phyloP scores from a whole-genome alignment of 2,888 invertebrate species.

The Antitype chi region DNA sequence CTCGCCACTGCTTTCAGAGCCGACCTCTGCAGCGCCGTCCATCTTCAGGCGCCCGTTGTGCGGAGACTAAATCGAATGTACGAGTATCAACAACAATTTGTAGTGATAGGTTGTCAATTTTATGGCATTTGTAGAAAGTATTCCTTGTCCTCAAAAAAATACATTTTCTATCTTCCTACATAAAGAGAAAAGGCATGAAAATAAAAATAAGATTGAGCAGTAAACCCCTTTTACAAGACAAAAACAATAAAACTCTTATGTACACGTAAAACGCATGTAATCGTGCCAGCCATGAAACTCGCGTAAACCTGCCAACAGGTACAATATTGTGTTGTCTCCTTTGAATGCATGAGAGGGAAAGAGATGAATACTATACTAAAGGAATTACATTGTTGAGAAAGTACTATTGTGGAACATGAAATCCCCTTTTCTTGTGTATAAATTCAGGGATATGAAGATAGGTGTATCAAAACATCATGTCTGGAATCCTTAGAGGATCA shows the following conservation, averaged over 20 bases:
- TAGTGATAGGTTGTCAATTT: background rate
- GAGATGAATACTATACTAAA: constrained; percentile 13
- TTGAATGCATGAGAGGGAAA: constrained; percentile 26
- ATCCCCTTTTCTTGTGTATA: constrained; percentile 26
- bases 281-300: constrained; percentile 54
- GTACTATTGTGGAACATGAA: constrained; percentile 17
- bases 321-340: constrained; percentile 28
- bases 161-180: constrained; percentile 9
- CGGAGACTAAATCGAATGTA: no score
- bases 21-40: no score
- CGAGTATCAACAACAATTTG: background rate
- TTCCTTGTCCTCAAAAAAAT: background rate
- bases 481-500: constrained; percentile 11
- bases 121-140: constrained; percentile 9
- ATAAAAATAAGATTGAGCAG: constrained; percentile 56
- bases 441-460: constrained; percentile 14
- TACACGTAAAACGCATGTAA: constrained; percentile 60
- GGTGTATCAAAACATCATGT: constrained; percentile 4
- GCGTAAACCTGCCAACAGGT: constrained; percentile 58
- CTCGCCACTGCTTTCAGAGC: no score
- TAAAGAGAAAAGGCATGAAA: constrained; percentile 33
- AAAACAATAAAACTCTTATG: constrained; percentile 58
- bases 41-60: no score
- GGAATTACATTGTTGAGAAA: constrained; percentile 30
- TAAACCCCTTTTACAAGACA: constrained; percentile 63